Evolutionary conservation across 2,113 vertebrate species (phyloP).

Genomic region (Gnathochromis pfefferi): DNA sequence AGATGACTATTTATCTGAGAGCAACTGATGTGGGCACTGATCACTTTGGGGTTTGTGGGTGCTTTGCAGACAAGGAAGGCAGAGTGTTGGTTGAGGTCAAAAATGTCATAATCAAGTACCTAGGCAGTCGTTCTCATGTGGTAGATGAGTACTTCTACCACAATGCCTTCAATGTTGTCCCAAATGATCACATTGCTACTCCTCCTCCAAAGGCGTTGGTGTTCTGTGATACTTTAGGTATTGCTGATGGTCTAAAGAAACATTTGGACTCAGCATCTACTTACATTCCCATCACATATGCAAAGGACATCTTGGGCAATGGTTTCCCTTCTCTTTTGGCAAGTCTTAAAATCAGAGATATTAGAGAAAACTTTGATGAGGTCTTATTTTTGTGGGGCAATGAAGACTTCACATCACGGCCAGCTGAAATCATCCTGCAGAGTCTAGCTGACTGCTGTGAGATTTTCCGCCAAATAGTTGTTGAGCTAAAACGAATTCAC

Average conservation of each 20-base stretch:
- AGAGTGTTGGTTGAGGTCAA: conserved; percentile 75
- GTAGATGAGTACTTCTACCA: conserved; percentile 76
- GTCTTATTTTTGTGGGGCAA: conserved; percentile 80
- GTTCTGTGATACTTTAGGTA: conserved; percentile 73
- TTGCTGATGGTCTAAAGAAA: conserved; percentile 65
- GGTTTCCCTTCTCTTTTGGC: conserved; percentile 31
- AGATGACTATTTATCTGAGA: conserved; percentile 81
- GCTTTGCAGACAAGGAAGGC: conserved; percentile 74
- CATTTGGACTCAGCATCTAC: conserved; percentile 66
- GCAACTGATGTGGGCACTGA: conserved; percentile 52
- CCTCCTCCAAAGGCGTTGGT: conserved; percentile 66
- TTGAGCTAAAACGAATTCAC: conserved; percentile 59
- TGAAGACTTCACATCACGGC: conserved; percentile 57
- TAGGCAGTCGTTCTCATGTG: conserved; percentile 52
- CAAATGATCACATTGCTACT: neutral
- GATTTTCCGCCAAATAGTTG: conserved; percentile 71
- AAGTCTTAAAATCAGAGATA: conserved; percentile 43
- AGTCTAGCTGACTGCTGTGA: conserved; percentile 73
- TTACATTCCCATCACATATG: conserved; percentile 59
- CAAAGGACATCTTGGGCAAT: conserved; percentile 30
- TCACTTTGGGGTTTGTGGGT: conserved; percentile 76
- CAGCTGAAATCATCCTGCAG: conserved; percentile 55
- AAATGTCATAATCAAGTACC: conserved; percentile 63
- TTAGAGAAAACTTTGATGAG: conserved; percentile 65
- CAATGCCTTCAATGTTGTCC: conserved; percentile 63